Evolutionary conservation across 1,140 invertebrate genomes (phyloP).

Genomic region (Apis mellifera): Amel_HAv3.1 CM009931.2:6258001-6258500

Average conservation of each 20-base stretch:
- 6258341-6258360: not conserved
- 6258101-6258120: not conserved
- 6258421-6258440: not conserved
- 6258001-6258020: constrained; percentile 38
- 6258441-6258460: not conserved
- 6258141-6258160: not conserved
- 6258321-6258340: not conserved
- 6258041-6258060: constrained; percentile 25
- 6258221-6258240: too few species aligned
- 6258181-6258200: not conserved
- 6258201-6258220: too few species aligned
- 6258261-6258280: too few species aligned
- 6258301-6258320: too few species aligned
- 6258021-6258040: constrained; percentile 38
- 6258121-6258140: not conserved
- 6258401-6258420: too few species aligned
- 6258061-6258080: not conserved
- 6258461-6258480: not conserved
- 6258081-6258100: constrained; percentile 28
- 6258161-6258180: not conserved
- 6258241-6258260: too few species aligned
- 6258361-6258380: too few species aligned
- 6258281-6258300: too few species aligned
- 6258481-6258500: not conserved
- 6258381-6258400: too few species aligned